Percentiles rank a stretch among this genome's conserved stretches.
Conservation (phyloP, 2,888 invertebrate species). For the Lepidocyrtinus sp. region DNA sequence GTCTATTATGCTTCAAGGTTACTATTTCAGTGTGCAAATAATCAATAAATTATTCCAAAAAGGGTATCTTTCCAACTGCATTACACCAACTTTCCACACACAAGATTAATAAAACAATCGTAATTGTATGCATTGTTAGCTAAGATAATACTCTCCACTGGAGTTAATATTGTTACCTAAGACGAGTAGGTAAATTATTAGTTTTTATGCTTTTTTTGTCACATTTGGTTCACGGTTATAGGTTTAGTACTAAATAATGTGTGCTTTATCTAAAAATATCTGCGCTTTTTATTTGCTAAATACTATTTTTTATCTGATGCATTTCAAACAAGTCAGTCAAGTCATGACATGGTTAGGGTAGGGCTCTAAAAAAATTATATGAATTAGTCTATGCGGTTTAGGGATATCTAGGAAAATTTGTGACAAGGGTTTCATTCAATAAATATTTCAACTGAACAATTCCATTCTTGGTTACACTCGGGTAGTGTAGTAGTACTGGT, state of each 20-base stretch:
- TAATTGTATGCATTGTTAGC: no score
- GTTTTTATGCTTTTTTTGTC: no score
- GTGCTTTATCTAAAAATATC: no score
- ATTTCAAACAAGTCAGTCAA: not conserved
- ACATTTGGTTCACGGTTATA: no score
- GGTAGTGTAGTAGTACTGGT: not conserved
- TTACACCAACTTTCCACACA: no score
- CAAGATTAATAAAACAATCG: no score
- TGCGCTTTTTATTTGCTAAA: not conserved
- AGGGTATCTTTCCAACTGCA: no score
- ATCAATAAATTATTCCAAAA: no score
- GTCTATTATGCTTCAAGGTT: not conserved
- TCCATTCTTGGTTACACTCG: not conserved
- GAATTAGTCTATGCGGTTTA: not conserved
- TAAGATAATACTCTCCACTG: conserved; percentile 38
- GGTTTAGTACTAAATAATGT: no score
- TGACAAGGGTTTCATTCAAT: not conserved
- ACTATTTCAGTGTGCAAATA: not conserved
- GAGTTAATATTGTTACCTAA: no score
- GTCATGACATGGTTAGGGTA: not conserved
- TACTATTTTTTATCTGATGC: not conserved
- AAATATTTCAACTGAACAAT: no score
- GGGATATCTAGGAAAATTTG: not conserved
- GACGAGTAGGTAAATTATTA: no score
- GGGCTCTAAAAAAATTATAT: not conserved